phyloP scores from a whole-genome alignment of 1,140 invertebrate species.

The Drosophila setifemur region DNA sequence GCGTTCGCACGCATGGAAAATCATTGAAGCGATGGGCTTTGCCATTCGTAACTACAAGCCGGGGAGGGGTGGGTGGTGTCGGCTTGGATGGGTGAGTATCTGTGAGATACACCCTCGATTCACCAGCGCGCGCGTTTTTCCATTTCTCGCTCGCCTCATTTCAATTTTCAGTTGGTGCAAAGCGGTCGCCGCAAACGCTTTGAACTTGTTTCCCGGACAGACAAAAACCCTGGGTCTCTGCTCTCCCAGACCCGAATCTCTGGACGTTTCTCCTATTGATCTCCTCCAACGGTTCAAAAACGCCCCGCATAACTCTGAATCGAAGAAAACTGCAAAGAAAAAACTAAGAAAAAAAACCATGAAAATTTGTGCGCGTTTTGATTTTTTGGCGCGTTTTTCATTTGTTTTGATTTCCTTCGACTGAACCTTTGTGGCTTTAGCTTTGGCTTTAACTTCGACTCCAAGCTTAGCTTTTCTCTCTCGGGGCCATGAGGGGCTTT shows the following conservation, averaged over 20 bases:
- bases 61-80: conserved; percentile 2
- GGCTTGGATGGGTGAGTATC: conserved; percentile 33
- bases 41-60: conserved; percentile 4
- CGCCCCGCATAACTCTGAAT: conserved; percentile 9
- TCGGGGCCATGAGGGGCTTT: conserved; percentile 36
- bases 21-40: conserved; percentile 57
- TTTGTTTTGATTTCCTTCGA: conserved; percentile 53
- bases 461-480: conserved; percentile 25
- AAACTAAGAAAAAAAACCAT: conserved; percentile 4
- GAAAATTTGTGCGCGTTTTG: conserved; percentile 70
- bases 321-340: too few relatives aligned
- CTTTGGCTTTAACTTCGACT: conserved; percentile 4
- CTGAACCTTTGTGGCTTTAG: conserved; percentile 39
- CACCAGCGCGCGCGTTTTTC: conserved; percentile 53
- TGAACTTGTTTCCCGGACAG: conserved; percentile 74
- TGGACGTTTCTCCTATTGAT: conserved; percentile 56
- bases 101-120: conserved; percentile 51
- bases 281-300: conserved; percentile 19
- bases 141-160: conserved; percentile 66
- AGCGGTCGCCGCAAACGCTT: conserved; percentile 73
- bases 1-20: conserved; percentile 77
- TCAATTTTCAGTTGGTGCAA: conserved; percentile 75
- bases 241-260: conserved; percentile 29
- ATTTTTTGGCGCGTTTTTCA: conserved; percentile 78
- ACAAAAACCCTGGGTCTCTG: conserved; percentile 25